A percentile compares a stretch with the other conserved stretches of the same genome.
These are phyloP conservation scores for Erethizon dorsatum DNA, from an alignment of 2,797 vertebrate genomes.

Conservation along the genomic window DNA sequence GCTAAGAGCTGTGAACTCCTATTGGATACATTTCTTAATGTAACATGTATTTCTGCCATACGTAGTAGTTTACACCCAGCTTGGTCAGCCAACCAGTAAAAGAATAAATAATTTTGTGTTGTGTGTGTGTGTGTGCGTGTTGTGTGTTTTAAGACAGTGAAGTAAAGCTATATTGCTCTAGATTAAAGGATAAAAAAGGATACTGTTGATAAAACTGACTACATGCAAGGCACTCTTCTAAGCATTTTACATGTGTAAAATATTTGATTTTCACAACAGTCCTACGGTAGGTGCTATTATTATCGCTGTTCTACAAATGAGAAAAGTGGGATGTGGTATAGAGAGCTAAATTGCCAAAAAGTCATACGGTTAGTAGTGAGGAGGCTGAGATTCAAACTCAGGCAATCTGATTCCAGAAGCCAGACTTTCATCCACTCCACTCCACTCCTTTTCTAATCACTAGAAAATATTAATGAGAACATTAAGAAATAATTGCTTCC, in stretches of 20 bases:
- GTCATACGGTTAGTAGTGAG: background rate
- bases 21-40: background rate
- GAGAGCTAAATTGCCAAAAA: background rate
- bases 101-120: background rate
- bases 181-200: constrained; percentile 33
- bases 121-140: background rate
- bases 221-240: background rate
- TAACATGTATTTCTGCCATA: background rate
- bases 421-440: background rate
- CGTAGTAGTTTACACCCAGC: background rate
- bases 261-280: constrained; percentile 40
- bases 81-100: background rate
- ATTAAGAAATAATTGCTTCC: constrained; percentile 55
- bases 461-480: constrained; percentile 20
- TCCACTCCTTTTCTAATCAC: constrained; percentile 36
- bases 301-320: background rate
- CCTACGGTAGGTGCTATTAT: background rate
- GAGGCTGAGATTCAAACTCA: constrained; percentile 24
- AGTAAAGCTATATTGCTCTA: background rate
- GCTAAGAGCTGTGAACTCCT: background rate
- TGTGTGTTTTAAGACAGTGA: constrained; percentile 13
- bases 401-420: constrained; percentile 1
- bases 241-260: background rate
- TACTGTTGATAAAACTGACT: background rate
- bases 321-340: background rate